Conservation (phyloP, 2,888 invertebrate genomes). For the Idaea biselata region DNA sequence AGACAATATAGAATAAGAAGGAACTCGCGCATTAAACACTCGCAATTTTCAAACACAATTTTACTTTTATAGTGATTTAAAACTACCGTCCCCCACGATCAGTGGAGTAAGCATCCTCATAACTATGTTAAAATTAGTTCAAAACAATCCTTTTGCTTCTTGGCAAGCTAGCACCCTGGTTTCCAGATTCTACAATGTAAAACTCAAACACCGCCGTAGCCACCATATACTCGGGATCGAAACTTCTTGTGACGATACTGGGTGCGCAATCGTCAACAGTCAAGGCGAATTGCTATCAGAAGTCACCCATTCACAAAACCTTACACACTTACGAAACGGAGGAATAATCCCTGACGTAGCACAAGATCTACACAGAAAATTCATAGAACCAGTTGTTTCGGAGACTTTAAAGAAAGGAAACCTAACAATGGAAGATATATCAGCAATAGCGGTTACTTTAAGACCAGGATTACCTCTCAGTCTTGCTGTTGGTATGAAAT, state of each 20-base stretch:
- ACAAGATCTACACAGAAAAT: slow-evolving; percentile 87
- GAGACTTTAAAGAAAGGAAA: slow-evolving; percentile 84
- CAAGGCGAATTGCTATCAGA: slow-evolving; percentile 90
- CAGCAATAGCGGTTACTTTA: slow-evolving; percentile 94
- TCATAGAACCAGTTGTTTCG: slow-evolving; percentile 88
- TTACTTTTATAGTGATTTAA: too few species aligned
- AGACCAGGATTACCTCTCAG: slow-evolving; percentile 92
- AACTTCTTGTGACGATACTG: slow-evolving; percentile 99
- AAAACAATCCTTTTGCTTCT: neutral
- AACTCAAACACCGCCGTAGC: neutral
- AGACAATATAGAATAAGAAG: too few species aligned
- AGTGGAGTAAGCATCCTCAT: too few species aligned
- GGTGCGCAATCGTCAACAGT: slow-evolving; percentile 91
- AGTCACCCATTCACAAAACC: slow-evolving; percentile 89
- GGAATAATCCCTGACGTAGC: slow-evolving; percentile 96
- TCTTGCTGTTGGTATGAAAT: slow-evolving; percentile 88
- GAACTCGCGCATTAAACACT: too few species aligned
- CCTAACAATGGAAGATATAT: slow-evolving; percentile 83
- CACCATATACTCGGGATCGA: slow-evolving; percentile 92
- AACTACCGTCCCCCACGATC: too few species aligned
- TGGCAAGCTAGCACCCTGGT: neutral
- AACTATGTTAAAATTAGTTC: neutral
- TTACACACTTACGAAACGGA: slow-evolving; percentile 87
- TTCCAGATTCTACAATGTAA: neutral
- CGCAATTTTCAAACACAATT: too few species aligned